These are phyloP conservation scores for Dryomyza anilis DNA, from an alignment of 2,888 invertebrate species.

Conservation along the genomic window DNA sequence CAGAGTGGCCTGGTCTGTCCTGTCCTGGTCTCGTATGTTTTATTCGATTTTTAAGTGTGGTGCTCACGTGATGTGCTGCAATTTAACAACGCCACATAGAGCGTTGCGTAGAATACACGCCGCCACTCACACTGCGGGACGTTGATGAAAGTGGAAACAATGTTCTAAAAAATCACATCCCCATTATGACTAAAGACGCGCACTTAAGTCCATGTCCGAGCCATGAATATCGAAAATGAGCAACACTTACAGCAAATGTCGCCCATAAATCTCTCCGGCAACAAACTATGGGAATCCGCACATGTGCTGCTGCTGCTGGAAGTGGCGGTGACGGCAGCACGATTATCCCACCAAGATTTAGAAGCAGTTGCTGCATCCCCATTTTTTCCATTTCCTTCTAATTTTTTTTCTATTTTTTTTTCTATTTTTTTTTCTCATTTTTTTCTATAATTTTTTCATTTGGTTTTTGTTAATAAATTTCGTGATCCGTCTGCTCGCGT, in stretches of 20 bases:
- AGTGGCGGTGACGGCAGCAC: neutral
- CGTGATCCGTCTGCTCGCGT: neutral
- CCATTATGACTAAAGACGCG: constrained; percentile 23
- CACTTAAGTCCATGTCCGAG: constrained; percentile 17
- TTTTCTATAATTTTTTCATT: neutral
- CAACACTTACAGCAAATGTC: constrained; percentile 21
- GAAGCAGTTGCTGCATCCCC: neutral
- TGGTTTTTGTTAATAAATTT: constrained; percentile 5
- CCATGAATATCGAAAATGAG: constrained; percentile 22
- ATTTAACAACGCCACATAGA: constrained; percentile 4
- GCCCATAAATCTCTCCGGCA: constrained; percentile 14
- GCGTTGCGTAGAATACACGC: neutral
- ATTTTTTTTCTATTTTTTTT: no score
- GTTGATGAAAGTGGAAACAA: constrained; percentile 9
- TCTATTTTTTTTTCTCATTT: no score
- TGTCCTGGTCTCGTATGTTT: no score
- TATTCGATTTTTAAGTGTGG: constrained; percentile 13
- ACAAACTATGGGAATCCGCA: constrained; percentile 19
- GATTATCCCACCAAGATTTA: constrained; percentile 10
- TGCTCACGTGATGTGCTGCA: constrained; percentile 15
- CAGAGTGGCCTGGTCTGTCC: no score
- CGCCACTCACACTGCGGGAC: neutral
- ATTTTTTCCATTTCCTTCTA: no score
- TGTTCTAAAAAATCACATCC: constrained; percentile 18
- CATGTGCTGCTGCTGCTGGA: no score